These are phyloP conservation scores for Zonitis immaculata DNA, from an alignment of 2,888 invertebrate species.

Conservation along the genomic window DNA sequence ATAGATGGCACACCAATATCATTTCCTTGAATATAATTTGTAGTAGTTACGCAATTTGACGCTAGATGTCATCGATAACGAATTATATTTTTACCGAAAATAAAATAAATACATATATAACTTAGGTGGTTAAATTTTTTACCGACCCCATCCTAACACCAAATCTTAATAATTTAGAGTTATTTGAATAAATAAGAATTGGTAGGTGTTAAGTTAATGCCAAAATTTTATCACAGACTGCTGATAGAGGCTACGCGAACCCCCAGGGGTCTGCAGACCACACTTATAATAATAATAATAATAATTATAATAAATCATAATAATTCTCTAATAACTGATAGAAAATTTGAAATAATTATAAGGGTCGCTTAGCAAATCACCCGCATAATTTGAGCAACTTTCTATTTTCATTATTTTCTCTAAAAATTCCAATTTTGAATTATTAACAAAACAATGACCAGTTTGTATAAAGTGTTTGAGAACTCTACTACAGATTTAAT, in stretches of 20 bases:
- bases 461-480: neutral
- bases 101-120: neutral
- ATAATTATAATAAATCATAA: neutral
- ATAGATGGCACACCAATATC: constrained; percentile 11
- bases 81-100: neutral
- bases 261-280: too few species aligned
- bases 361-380: neutral
- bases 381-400: neutral
- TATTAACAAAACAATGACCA: neutral
- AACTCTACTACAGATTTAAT: neutral
- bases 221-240: too few species aligned
- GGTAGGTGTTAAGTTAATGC: too few species aligned
- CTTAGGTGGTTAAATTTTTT: too few species aligned
- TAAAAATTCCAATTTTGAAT: neutral
- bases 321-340: neutral
- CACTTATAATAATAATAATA: too few species aligned
- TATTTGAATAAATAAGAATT: too few species aligned
- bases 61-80: neutral
- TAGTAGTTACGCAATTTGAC: neutral
- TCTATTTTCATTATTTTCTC: neutral
- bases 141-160: too few species aligned
- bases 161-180: too few species aligned
- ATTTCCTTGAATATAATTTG: neutral
- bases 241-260: too few species aligned
- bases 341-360: neutral